Conservation (phyloP, 1,140 invertebrate species). For the Drosophila kohkoa region DNA sequence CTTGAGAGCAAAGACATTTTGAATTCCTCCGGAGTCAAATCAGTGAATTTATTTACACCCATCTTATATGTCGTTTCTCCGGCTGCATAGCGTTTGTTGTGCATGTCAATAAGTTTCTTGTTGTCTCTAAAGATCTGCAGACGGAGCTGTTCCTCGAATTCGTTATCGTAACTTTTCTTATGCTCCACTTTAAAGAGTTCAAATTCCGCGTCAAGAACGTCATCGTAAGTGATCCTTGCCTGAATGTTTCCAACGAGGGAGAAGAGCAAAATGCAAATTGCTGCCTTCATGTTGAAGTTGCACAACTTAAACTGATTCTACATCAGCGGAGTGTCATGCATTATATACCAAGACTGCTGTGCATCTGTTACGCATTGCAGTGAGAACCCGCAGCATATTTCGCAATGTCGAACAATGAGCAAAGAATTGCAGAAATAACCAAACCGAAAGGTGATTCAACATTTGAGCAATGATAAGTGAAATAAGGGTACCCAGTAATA, state of each 20-base stretch:
- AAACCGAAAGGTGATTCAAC: too few relatives aligned
- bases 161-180: not conserved
- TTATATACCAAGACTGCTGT: not conserved
- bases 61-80: conserved; percentile 58
- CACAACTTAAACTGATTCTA: not conserved
- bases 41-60: conserved; percentile 65
- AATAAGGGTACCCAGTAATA: too few relatives aligned
- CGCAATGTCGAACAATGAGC: too few relatives aligned
- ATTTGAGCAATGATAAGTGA: too few relatives aligned
- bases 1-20: not conserved
- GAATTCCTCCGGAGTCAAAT: not conserved
- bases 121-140: conserved; percentile 1
- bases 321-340: too few relatives aligned
- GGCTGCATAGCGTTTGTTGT: not conserved
- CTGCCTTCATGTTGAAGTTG: conserved; percentile 10
- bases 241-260: not conserved
- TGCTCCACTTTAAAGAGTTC: not conserved
- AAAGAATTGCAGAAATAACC: too few relatives aligned
- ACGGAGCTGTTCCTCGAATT: not conserved
- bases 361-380: too few relatives aligned
- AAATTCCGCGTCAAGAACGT: not conserved
- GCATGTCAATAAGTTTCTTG: not conserved
- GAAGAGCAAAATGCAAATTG: not conserved
- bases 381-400: too few relatives aligned
- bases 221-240: not conserved